phyloP scores from a whole-genome alignment of 2,797 vertebrate genomes.

The Smutsia gigantea region DNA sequence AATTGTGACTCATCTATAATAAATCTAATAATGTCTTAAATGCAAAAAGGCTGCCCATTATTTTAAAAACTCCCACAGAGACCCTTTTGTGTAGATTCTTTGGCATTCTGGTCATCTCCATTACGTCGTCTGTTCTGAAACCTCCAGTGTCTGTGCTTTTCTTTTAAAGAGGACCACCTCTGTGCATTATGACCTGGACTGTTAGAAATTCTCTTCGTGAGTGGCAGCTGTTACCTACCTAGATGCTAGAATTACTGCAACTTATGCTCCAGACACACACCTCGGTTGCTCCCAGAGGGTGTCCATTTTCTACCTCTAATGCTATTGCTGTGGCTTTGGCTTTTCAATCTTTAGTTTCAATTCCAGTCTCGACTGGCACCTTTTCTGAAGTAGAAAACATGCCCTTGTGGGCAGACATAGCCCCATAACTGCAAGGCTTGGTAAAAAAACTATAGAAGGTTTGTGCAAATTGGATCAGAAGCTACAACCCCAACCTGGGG shows the following conservation, averaged over 20 bases:
- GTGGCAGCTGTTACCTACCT: background rate
- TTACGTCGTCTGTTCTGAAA: background rate
- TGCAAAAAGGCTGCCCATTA: background rate
- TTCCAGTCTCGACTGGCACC: background rate
- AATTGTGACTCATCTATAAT: slow-evolving; percentile 11
- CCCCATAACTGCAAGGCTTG: background rate
- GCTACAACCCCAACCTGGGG: rapidly evolving
- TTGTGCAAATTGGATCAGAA: background rate
- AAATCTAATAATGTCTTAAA: background rate
- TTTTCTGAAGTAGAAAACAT: background rate
- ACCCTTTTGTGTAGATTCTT: background rate
- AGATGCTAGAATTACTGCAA: background rate
- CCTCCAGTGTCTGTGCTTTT: background rate
- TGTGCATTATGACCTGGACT: background rate
- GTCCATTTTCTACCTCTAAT: background rate
- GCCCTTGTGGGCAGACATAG: background rate
- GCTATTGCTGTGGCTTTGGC: background rate
- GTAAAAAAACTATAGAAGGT: background rate
- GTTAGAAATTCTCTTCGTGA: background rate
- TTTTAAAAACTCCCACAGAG: background rate
- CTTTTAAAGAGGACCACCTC: background rate
- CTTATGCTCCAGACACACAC: background rate
- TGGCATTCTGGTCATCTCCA: background rate
- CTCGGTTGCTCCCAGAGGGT: background rate
- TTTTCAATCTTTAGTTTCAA: background rate